Evolutionary conservation across 2,113 vertebrate genomes (phyloP), one percentile per base, ranked within the genome.

Genomic region (Ifrita kowaldi): DNA sequence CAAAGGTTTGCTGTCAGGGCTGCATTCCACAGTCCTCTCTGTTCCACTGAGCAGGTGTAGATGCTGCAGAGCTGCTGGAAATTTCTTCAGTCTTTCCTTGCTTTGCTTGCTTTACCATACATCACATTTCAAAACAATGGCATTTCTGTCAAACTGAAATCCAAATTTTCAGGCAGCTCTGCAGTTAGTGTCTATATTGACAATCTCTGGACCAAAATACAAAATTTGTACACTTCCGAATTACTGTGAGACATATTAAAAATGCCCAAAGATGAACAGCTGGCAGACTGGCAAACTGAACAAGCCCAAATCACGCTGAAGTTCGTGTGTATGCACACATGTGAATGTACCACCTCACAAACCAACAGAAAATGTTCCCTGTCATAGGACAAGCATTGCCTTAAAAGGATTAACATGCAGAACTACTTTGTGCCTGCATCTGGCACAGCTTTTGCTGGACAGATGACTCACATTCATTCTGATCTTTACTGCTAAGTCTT

Each of bases 371-470:
- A 87, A 80, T 11, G 30, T 65, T 87, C 50, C 63, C 46, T 23
- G 42, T 32, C 93, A 87, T 4, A 87, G 49, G 57, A 93, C 46
- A 65, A 80, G 47, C 5, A 73, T 47, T 93, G 77, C 70, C 11
- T 80, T 93, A 94, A 74, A n/a, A 39, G 67, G 52, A 80, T 74
- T 83, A 91, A 84, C 47, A 80, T 21, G 67, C 59, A 83, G 59
- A 88, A 94, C 47, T 84, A 88, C 63, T 88, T 67, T 52, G 46
- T 57, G 75, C 62, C 70, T 85, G 62, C 84, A 90, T 91, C 87
- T 96, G 93, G 87, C 78, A 80, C 71, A 74, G 79, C 37, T 89
- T 92, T 88, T 84, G 42, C 94, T 88, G 96, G 95, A 85, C 91
- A 96, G 78, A 91, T 90, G 79, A 96, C 49, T 95, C 93, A 90